Evolutionary conservation across 2,113 vertebrate genomes (phyloP).

Genomic region (Brienomyrus longianalis): DNA sequence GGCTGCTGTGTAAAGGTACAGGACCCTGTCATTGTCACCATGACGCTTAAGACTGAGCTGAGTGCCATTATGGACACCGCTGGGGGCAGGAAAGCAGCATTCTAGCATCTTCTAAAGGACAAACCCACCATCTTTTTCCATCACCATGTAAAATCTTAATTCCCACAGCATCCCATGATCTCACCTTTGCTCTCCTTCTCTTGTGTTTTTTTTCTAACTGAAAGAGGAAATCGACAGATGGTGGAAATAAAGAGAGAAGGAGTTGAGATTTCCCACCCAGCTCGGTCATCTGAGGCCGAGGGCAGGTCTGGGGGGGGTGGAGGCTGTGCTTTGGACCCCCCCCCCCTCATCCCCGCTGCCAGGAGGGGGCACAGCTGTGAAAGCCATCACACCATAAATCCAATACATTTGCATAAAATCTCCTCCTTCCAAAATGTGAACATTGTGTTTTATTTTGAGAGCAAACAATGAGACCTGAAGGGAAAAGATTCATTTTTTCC

Average conservation of each 20-base stretch:
- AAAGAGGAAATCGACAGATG: background rate
- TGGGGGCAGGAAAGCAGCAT: background rate
- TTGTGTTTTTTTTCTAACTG: too few species aligned
- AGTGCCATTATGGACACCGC: background rate
- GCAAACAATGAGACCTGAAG: conserved; percentile 21
- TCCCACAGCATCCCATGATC: background rate
- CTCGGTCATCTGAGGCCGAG: background rate
- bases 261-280: conserved; percentile 9
- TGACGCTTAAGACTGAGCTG: background rate
- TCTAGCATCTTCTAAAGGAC: background rate
- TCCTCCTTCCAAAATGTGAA: conserved; percentile 12
- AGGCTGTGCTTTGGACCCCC: background rate
- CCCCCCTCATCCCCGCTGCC: background rate
- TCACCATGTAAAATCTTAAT: background rate
- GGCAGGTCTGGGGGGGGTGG: background rate
- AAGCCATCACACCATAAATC: conserved; percentile 13
- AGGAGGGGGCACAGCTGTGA: conserved; percentile 22
- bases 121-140: background rate
- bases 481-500: conserved; percentile 6
- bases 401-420: conserved; percentile 21
- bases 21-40: background rate
- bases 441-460: conserved; percentile 22
- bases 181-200: background rate
- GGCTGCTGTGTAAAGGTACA: background rate
- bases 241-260: background rate